Conservation (phyloP, 2,888 invertebrate species). For the Eupithecia insigniata region DNA sequence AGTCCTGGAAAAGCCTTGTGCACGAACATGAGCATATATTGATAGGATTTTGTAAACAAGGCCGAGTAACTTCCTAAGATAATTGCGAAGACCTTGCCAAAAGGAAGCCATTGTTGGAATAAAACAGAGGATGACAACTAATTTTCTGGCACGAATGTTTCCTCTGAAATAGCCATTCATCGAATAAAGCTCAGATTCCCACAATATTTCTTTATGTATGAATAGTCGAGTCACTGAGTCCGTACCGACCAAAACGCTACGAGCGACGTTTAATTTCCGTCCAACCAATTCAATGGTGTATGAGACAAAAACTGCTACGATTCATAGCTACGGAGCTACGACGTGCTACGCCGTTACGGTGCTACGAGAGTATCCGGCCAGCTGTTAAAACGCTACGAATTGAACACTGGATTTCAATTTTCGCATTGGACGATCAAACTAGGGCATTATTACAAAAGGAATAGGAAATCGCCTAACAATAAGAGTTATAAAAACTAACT, state of each 20-base stretch:
- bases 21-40: conserved; percentile 7
- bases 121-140: conserved; percentile 11
- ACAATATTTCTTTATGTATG: conserved; percentile 13
- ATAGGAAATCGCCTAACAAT: not conserved
- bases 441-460: not conserved
- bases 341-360: conserved; percentile 13
- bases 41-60: conserved; percentile 10
- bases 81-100: not conserved
- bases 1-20: not conserved
- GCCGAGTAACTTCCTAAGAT: conserved; percentile 1
- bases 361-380: conserved; percentile 19
- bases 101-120: conserved; percentile 9
- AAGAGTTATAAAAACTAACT: too few relatives aligned
- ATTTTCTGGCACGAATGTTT: conserved; percentile 16
- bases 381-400: conserved; percentile 11
- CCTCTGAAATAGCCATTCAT: conserved; percentile 11
- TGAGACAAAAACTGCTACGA: conserved; percentile 30
- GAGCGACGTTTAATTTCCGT: conserved; percentile 36
- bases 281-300: conserved; percentile 29
- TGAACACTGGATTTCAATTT: not conserved
- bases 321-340: conserved; percentile 22
- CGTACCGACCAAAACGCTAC: conserved; percentile 11
- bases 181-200: conserved; percentile 8
- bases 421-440: not conserved
- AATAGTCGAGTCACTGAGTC: conserved; percentile 22